Evolutionary conservation across 2,888 invertebrate species (phyloP).

Genomic region (Drosophila mimica): DNA sequence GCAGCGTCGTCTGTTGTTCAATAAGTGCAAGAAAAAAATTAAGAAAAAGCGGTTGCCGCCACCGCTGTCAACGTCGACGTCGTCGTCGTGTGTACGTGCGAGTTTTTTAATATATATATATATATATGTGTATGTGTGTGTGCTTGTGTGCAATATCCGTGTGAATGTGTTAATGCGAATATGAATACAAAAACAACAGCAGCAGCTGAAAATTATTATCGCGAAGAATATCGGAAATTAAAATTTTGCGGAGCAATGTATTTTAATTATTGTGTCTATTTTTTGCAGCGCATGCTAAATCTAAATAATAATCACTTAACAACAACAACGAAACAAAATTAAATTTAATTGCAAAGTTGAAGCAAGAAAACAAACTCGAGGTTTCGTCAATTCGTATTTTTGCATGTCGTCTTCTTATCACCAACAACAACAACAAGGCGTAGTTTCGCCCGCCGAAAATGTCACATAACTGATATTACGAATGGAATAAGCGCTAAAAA

Average conservation of each 20-base stretch:
- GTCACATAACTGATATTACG: constrained; percentile 60
- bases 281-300: constrained; percentile 52
- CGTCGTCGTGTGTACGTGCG: constrained; percentile 30
- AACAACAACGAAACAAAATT: constrained; percentile 42
- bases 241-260: constrained; percentile 30
- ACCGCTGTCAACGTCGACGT: background rate
- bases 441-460: constrained; percentile 46
- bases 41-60: constrained; percentile 50
- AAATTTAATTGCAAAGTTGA: constrained; percentile 45
- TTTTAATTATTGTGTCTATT: constrained; percentile 35
- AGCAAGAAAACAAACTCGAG: constrained; percentile 55
- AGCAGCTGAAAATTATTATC: constrained; percentile 54
- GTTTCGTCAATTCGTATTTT: constrained; percentile 56
- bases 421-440: constrained; percentile 32
- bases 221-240: constrained; percentile 18
- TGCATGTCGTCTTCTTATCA: constrained; percentile 54
- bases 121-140: constrained; percentile 21
- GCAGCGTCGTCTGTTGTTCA: constrained; percentile 44
- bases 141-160: constrained; percentile 20
- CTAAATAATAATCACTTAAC: constrained; percentile 27
- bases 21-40: constrained; percentile 49
- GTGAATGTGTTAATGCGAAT: constrained; percentile 23
- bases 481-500: constrained; percentile 64
- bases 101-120: constrained; percentile 12
- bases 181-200: constrained; percentile 34